Evolutionary conservation across 2,888 invertebrate species (phyloP).

Genomic region (Gisinianus flammeolus): DNA sequence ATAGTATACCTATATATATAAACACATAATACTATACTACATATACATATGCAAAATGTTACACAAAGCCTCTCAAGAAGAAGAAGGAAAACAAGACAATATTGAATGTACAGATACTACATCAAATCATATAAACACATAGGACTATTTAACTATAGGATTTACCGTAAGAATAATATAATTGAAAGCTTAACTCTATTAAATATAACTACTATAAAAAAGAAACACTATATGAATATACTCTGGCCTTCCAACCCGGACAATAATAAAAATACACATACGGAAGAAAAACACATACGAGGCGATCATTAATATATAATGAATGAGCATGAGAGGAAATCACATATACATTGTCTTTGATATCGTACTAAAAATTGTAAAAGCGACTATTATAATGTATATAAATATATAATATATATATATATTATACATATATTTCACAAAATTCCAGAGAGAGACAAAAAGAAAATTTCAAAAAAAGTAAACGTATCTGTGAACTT

Average conservation of each 20-base stretch:
- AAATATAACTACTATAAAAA: too few species aligned
- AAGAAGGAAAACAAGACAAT: too few species aligned
- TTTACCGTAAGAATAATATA: not conserved
- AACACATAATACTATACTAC: not conserved
- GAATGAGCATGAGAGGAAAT: not conserved
- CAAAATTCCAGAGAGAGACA: not conserved
- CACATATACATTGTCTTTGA: not conserved
- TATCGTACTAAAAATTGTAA: not conserved
- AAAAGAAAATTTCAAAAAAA: not conserved
- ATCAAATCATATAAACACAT: too few species aligned
- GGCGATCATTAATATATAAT: not conserved
- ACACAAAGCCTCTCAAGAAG: too few species aligned
- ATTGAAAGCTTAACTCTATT: too few species aligned
- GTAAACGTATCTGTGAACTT: conserved; percentile 19
- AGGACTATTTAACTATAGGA: not conserved
- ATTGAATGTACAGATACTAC: too few species aligned
- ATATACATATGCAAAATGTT: not conserved
- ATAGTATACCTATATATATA: not conserved
- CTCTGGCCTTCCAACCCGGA: not conserved
- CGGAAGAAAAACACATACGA: not conserved
- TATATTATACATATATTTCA: not conserved
- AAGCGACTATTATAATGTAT: too few species aligned
- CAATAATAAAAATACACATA: not conserved
- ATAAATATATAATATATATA: not conserved
- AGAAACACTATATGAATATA: not conserved